A percentile compares a stretch with the other conserved stretches of the same genome.
Evolutionary conservation across 2,797 vertebrate genomes (phyloP).

Genomic region (Sebastes taczanowskii): DNA sequence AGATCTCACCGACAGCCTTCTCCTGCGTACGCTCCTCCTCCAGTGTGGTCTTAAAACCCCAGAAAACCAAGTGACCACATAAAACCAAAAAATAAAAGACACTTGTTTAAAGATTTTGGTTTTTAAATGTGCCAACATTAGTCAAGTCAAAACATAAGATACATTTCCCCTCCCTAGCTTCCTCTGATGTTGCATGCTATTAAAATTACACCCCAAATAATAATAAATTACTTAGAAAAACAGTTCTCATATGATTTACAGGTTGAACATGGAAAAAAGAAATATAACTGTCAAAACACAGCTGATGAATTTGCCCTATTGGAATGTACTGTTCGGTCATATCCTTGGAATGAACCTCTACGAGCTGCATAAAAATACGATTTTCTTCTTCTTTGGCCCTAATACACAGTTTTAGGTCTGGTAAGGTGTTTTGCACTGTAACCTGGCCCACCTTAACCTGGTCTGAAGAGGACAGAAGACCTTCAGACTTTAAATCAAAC

Average conservation of each 20-base stretch:
- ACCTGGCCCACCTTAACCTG: background rate
- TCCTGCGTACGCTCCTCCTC: conserved; percentile 92
- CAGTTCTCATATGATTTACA: background rate
- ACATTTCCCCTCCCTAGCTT: background rate
- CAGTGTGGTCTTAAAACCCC: conserved; percentile 91
- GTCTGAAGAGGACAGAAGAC: conserved; percentile 31
- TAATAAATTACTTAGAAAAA: background rate
- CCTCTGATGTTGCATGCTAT: background rate
- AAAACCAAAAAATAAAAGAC: conserved; percentile 13
- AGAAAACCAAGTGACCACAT: conserved; percentile 74
- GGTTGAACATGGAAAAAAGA: conserved; percentile 5
- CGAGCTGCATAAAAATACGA: background rate
- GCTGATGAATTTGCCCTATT: conserved; percentile 1
- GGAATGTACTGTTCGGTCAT: background rate
- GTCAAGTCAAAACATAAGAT: background rate
- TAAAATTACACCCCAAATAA: background rate
- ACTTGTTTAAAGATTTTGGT: background rate
- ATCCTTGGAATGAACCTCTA: conserved; percentile 4
- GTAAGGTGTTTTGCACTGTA: conserved; percentile 5
- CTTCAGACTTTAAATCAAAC: conserved; percentile 40
- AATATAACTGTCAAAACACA: background rate
- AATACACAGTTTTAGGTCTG: background rate
- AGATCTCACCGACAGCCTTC: conserved; percentile 88
- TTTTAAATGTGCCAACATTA: background rate
- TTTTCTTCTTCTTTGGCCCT: conserved; percentile 4